Evolutionary conservation across 2,113 vertebrate genomes (phyloP).

Genomic region (Grammomys dolichurus): DNA sequence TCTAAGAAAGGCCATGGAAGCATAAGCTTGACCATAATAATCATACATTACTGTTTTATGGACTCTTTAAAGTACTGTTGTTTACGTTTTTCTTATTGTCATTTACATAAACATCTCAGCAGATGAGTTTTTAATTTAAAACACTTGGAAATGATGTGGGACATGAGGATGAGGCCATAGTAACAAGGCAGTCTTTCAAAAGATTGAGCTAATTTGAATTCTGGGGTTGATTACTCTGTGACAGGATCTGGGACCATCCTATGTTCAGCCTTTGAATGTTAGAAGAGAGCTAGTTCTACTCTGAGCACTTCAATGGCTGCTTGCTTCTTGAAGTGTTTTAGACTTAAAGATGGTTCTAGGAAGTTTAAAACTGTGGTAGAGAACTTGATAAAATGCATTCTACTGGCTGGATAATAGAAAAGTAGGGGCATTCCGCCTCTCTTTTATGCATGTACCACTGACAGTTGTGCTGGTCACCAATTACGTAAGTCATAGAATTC

Average conservation of each 20-base stretch:
- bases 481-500: neutral
- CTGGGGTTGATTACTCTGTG: neutral
- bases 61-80: neutral
- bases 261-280: neutral
- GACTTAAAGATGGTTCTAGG: neutral
- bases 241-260: neutral
- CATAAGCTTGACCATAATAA: neutral
- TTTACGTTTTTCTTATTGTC: constrained; percentile 18
- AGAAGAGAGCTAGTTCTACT: neutral
- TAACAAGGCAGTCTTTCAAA: neutral
- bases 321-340: constrained; percentile 17
- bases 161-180: neutral
- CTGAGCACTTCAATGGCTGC: neutral
- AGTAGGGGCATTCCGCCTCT: neutral
- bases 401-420: neutral
- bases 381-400: neutral
- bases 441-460: neutral
- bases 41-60: constrained; percentile 8
- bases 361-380: neutral
- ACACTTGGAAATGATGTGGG: neutral
- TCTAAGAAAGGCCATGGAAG: neutral
- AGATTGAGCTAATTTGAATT: neutral
- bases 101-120: constrained; percentile 42
- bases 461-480: neutral
- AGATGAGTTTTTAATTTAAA: constrained; percentile 29